Conservation (phyloP, 1,140 invertebrate genomes). For the Atta colombica region DNA sequence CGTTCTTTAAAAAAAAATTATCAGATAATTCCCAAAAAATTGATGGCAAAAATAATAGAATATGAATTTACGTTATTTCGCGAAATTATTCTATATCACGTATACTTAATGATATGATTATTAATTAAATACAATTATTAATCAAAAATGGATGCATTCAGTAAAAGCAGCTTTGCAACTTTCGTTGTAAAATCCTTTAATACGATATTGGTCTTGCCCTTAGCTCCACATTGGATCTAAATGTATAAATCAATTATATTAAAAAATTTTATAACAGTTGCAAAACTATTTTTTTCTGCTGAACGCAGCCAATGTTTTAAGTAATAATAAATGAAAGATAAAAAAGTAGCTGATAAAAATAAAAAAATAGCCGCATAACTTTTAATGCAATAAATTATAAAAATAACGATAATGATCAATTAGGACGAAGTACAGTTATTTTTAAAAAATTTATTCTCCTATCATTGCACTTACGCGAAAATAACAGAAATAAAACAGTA, state of each 20-base stretch:
- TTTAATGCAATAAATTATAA: neutral
- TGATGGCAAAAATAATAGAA: neutral
- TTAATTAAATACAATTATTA: neutral
- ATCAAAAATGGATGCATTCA: neutral
- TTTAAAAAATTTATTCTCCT: neutral
- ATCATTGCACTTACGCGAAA: neutral
- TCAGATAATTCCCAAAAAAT: neutral
- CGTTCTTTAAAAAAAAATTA: neutral
- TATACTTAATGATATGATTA: neutral
- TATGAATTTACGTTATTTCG: neutral
- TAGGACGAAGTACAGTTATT: neutral
- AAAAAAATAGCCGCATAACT: neutral
- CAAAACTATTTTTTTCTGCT: no score
- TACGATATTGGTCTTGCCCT: no score
- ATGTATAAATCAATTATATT: no score
- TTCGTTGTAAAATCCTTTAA: no score
- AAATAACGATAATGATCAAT: neutral
- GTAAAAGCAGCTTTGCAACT: no score
- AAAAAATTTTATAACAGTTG: no score
- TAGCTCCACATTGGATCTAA: no score
- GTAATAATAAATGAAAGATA: neutral
- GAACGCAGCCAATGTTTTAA: neutral
- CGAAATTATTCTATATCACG: neutral
- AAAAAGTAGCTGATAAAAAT: no score
- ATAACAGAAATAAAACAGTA: conserved; percentile 28